Percentiles rank a stretch among this genome's conserved stretches.
Evolutionary conservation across 53 echinoderm and acorn worm genomes (phyloP).

Genomic region (Pentamera pediparva): DNA sequence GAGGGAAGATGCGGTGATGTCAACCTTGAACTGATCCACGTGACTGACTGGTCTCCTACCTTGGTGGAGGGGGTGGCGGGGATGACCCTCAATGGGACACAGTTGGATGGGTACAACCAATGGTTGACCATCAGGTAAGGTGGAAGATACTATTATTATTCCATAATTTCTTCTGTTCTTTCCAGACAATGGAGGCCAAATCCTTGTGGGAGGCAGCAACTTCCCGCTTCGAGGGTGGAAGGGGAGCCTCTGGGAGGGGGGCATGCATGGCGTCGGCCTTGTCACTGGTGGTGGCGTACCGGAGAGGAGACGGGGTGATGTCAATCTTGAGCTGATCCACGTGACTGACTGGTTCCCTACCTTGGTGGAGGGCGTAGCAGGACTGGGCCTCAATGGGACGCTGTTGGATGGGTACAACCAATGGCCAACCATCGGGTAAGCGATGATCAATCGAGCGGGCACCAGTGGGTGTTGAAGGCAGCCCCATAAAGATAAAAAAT

Average conservation of each 20-base stretch:
- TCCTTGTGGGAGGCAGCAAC: conserved; percentile 50
- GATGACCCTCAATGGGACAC: conserved; percentile 30
- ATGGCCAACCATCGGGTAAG: conserved; percentile 50
- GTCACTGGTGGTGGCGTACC: conserved; percentile 46
- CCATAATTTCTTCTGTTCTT: neutral
- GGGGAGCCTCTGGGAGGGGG: conserved; percentile 60
- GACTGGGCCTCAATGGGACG: conserved; percentile 33
- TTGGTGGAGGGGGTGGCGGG: conserved; percentile 49
- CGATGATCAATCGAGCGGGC: neutral
- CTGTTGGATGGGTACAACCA: conserved; percentile 54
- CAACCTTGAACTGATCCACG: conserved; percentile 48
- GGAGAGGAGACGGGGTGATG: conserved; percentile 23
- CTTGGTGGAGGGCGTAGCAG: conserved; percentile 47
- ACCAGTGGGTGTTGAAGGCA: no score
- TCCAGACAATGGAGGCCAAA: conserved; percentile 65
- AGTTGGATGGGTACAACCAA: conserved; percentile 54
- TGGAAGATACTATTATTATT: neutral
- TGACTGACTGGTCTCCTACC: conserved; percentile 72
- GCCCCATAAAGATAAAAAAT: no score
- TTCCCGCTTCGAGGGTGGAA: conserved; percentile 70
- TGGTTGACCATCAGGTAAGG: conserved; percentile 54
- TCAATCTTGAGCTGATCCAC: conserved; percentile 47
- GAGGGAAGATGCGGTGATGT: conserved; percentile 30
- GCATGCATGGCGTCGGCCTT: conserved; percentile 60
- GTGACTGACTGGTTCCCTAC: conserved; percentile 76